phyloP scores from a whole-genome alignment of 2,888 invertebrate genomes.

The Agonopterix arenella region DNA sequence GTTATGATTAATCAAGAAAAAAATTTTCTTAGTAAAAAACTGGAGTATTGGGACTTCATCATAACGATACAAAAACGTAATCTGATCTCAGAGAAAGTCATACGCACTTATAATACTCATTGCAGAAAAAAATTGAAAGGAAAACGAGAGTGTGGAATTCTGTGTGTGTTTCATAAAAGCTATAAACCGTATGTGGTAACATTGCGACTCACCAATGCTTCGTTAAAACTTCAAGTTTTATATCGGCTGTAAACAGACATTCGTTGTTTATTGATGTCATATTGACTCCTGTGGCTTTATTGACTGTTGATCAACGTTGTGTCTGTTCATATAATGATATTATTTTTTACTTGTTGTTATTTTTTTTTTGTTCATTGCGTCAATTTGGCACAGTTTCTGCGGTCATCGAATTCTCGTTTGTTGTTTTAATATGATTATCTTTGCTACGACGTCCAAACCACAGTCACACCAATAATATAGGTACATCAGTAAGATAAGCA shows the following conservation, averaged over 20 bases:
- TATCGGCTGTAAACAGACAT: slow-evolving; percentile 30
- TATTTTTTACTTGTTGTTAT: too few relatives aligned
- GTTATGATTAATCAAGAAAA: neutral
- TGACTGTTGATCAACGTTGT: slow-evolving; percentile 2
- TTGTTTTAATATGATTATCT: too few relatives aligned
- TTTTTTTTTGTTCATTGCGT: too few relatives aligned
- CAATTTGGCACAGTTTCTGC: too few relatives aligned
- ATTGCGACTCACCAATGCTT: slow-evolving; percentile 24
- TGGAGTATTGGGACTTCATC: neutral
- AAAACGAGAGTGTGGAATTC: slow-evolving; percentile 63
- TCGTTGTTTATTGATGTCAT: slow-evolving; percentile 21
- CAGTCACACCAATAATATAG: too few relatives aligned
- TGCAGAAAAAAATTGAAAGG: slow-evolving; percentile 50
- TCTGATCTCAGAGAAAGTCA: slow-evolving; percentile 65
- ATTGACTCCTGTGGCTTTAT: slow-evolving; percentile 10
- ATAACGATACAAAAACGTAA: slow-evolving; percentile 30
- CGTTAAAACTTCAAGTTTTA: slow-evolving; percentile 35
- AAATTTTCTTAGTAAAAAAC: neutral
- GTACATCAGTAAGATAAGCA: neutral
- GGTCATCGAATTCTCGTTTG: too few relatives aligned
- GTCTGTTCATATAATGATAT: too few relatives aligned
- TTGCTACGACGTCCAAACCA: too few relatives aligned
- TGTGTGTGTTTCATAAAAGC: slow-evolving; percentile 51
- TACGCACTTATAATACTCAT: slow-evolving; percentile 44
- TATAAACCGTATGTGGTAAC: slow-evolving; percentile 36